Percentiles rank a stretch among this genome's conserved stretches.
phyloP scores from a whole-genome alignment of 1,140 invertebrate species.

The Scaptomyza pallida region DNA sequence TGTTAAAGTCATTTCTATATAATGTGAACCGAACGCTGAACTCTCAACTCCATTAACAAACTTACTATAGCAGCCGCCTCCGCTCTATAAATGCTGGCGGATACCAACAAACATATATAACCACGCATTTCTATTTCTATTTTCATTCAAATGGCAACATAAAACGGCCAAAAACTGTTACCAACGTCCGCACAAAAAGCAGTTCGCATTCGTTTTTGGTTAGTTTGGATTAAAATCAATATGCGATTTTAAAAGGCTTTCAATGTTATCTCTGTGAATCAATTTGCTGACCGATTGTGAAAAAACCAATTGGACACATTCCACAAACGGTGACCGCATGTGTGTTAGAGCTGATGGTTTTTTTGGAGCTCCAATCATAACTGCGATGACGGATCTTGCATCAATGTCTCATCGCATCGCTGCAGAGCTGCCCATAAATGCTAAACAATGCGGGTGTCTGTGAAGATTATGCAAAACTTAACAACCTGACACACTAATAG shows the following conservation, averaged over 20 bases:
- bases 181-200: slow-evolving; percentile 37
- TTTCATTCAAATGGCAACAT: slow-evolving; percentile 36
- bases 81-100: slow-evolving; percentile 62
- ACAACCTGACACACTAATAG: slow-evolving; percentile 25
- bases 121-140: slow-evolving; percentile 40
- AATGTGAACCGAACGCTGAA: slow-evolving; percentile 23
- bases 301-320: slow-evolving; percentile 58
- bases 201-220: slow-evolving; percentile 4
- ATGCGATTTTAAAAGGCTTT: slow-evolving; percentile 73
- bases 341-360: neutral
- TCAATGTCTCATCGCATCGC: slow-evolving; percentile 29
- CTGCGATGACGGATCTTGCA: slow-evolving; percentile 59
- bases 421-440: slow-evolving; percentile 44
- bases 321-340: slow-evolving; percentile 34
- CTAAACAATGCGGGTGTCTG: slow-evolving; percentile 70
- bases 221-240: slow-evolving; percentile 53
- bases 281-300: slow-evolving; percentile 54
- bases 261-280: slow-evolving; percentile 54
- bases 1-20: slow-evolving; percentile 24
- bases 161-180: slow-evolving; percentile 46
- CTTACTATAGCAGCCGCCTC: slow-evolving; percentile 50
- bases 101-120: slow-evolving; percentile 16
- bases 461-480: slow-evolving; percentile 67
- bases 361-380: slow-evolving; percentile 7
- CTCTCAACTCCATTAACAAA: slow-evolving; percentile 56